These are phyloP conservation scores for Mus musculus DNA, from an alignment of 2,113 vertebrate species.

Conservation along the genomic window GRCm39 chr15:10407001-10407500, in stretches of 20 bases:
- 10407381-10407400: not conserved
- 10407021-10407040: not conserved
- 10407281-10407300: not conserved
- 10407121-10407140: not conserved
- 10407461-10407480: not conserved
- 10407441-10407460: not conserved
- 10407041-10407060: not conserved
- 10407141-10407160: not conserved
- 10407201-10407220: not conserved
- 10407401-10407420: not conserved
- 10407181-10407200: not conserved
- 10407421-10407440: not conserved
- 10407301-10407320: not conserved
- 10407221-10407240: not conserved
- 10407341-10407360: not conserved
- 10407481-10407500: too few species aligned
- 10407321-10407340: not conserved
- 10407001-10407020: not conserved
- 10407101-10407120: not conserved
- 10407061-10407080: not conserved
- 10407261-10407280: not conserved
- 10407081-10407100: not conserved
- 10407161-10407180: not conserved
- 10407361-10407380: not conserved
- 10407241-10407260: not conserved